phyloP scores from a whole-genome alignment of 1,140 invertebrate species.

The Magallana angulata region DNA sequence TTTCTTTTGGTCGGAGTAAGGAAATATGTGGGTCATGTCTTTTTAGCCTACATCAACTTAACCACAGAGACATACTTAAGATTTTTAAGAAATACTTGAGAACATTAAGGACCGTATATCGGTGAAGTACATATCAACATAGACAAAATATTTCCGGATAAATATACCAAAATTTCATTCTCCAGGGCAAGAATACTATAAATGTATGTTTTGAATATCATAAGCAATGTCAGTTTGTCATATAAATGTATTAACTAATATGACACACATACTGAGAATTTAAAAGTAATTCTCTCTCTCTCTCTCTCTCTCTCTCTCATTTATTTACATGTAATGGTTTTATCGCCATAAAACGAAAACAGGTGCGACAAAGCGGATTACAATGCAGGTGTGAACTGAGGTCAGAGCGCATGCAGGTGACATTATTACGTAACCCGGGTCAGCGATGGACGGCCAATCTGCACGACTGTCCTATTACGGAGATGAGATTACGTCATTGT shows the following conservation, averaged over 20 bases:
- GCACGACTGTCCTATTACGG: neutral
- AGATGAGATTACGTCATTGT: too few relatives aligned
- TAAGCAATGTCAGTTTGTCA: neutral
- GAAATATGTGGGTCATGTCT: too few relatives aligned
- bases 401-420: neutral
- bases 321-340: too few relatives aligned
- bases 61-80: too few relatives aligned
- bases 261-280: too few relatives aligned
- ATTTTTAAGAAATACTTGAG: too few relatives aligned
- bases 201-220: neutral
- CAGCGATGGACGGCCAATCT: neutral
- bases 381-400: slow-evolving; percentile 6
- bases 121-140: too few relatives aligned
- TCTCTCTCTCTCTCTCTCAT: neutral
- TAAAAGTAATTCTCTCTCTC: neutral
- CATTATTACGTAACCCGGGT: neutral
- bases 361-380: neutral
- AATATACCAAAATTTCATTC: neutral
- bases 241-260: too few relatives aligned
- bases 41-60: too few relatives aligned
- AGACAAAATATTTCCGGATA: too few relatives aligned
- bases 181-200: neutral
- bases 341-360: neutral
- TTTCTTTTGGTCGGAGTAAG: too few relatives aligned
- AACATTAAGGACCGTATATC: too few relatives aligned